A percentile compares a stretch with the other conserved stretches of the same genome.
phyloP scores from a whole-genome alignment of 2,888 invertebrate species.

The Thysanoteuthis rhombus region DNA sequence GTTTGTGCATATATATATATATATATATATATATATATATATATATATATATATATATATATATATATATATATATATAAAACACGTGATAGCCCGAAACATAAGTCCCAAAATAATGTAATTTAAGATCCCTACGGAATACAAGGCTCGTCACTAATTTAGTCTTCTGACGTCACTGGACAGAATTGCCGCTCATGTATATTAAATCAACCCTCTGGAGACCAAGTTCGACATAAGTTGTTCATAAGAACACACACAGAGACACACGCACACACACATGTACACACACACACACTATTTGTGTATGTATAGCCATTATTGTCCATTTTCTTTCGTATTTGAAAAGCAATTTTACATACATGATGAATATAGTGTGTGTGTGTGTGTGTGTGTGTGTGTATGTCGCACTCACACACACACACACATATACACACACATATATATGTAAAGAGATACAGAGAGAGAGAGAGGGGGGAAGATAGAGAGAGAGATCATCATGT shows the following conservation, averaged over 20 bases:
- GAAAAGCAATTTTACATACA: too few relatives aligned
- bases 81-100: neutral
- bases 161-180: neutral
- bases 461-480: too few relatives aligned
- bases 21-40: neutral
- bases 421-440: neutral
- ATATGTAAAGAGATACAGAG: neutral
- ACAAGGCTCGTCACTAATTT: neutral
- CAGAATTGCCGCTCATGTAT: neutral
- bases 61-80: neutral
- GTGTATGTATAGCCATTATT: neutral
- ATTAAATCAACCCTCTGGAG: neutral
- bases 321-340: too few relatives aligned
- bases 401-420: neutral
- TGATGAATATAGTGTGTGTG: too few relatives aligned
- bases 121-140: neutral
- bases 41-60: neutral
- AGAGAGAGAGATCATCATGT: too few relatives aligned
- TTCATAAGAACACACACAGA: neutral
- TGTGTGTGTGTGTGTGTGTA: neutral
- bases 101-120: neutral
- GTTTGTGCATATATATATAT: neutral
- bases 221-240: neutral
- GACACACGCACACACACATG: neutral
- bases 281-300: neutral